Base-by-base conservation (phyloP, 53 echinoderm and acorn worm genomes). In the Antedon mediterranea region DNA sequence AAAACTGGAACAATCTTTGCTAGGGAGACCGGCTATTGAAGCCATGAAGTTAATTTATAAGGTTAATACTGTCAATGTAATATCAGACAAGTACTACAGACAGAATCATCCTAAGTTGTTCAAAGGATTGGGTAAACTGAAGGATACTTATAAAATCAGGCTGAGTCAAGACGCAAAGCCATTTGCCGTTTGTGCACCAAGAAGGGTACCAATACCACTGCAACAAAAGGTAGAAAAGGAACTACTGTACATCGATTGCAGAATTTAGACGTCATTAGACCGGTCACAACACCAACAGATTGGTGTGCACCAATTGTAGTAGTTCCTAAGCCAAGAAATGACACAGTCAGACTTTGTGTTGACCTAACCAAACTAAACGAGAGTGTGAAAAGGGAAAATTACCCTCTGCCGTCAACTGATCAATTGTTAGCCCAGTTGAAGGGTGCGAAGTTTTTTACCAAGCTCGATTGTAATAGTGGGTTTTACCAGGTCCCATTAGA, bases 1-100 rank as follows among this genome's bases (percentile, higher is more conserved):
- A 18, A 23, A 82, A 28, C 76, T 79, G 30, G 30, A 43, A 34
- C 32, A 74, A 30, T 32, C 79, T 6, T 44, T 88, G 28, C 72
- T 88, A 6, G 74, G 82, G 4, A 6, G 57, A 57, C 57, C 57
- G 23, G 57, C 7, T 11, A 57, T 57, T 18, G 57, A 57, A 57
- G 57, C 57, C 3, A 3, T 57, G 23, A 57, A 57, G 9, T 57
- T 57, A 23, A 57, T 57, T 57, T 2, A 57, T 11, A 8, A 26
- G 2, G 23, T 57, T 18, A 23, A 8, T 8, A 57, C 23, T 2
- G 57, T 57, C 9, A 57, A 57, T 4, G 37, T 6, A 6, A 37
- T 37, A 11, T n/a, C 37, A 11, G 37, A 37, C 11, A 11, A 37
- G 37, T 37, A 37, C n/a, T n/a, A n/a, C 37, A 37, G 20, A 57